Evolutionary conservation across 2,888 invertebrate genomes (phyloP), one percentile per base, ranked within the genome.

Genomic region (Tipula unca): DNA sequence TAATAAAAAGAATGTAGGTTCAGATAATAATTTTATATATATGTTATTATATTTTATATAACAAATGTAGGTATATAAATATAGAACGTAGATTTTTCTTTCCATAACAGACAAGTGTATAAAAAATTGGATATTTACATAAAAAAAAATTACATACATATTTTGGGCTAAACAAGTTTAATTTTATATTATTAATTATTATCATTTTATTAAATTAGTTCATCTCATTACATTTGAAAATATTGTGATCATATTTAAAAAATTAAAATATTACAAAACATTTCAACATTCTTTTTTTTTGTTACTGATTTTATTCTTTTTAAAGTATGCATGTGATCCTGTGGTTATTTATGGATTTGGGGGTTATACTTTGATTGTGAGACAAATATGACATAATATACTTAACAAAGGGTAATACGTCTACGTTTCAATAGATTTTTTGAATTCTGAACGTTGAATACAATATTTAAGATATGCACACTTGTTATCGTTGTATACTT

Each of bases 181-280:
- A 69, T 69, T 25, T 69, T 25, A 48, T 69, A 69, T 69, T 69
- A 69, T 25, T 69, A 17, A 25, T 69, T 69, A 69, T 69, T 69
- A 69, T 69, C 25, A 69, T 69, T 10, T 6, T 69, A 69, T 69
- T 69, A 69, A 25, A 69, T 69, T 69, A 69, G 25, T 69, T 25
- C 69, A 69, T 69, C 69, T 25, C 69, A 69, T 69, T 48, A 48
- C 48, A n/a, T 48, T 69, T 69, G 25, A 69, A 69, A 69, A 69
- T 69, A 69, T 69, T 69, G 69, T 69, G 69, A 69, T 69, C 25
- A 69, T 69, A 69, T 69, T 69, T 69, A 69, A 69, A n/a, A 69
- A 69, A 69, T 69, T 69, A 69, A 69, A 69, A 69, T 69, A 69
- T 69, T 69, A 69, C 8, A 69, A 69, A 69, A 69, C 48, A 48